A percentile compares a stretch with the other conserved stretches of the same genome.
phyloP scores from a whole-genome alignment of 1,140 invertebrate genomes.

The Solen grandis region DNA sequence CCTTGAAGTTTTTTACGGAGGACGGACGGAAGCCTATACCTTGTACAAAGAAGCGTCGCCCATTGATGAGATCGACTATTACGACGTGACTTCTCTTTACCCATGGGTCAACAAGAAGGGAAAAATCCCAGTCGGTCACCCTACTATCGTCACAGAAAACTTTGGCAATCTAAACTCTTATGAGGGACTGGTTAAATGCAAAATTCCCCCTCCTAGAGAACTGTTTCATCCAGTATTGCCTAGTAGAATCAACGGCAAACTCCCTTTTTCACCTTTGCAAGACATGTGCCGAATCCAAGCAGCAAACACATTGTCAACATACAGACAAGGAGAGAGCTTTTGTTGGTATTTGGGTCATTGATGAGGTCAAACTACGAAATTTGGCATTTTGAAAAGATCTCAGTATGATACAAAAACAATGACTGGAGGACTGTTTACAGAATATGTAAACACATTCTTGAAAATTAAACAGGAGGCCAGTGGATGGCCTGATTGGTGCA shows the following conservation, averaged over 20 bases:
- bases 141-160: conserved; percentile 24
- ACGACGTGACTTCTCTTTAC: conserved; percentile 50
- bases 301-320: conserved; percentile 26
- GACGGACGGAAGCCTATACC: conserved; percentile 32
- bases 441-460: too few species aligned
- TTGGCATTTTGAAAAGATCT: conserved; percentile 37
- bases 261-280: conserved; percentile 10
- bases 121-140: conserved; percentile 33
- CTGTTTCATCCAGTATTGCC: conserved; percentile 44
- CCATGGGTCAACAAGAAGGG: conserved; percentile 47
- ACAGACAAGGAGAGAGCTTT: conserved; percentile 19
- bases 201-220: conserved; percentile 17
- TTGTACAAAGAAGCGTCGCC: not conserved
- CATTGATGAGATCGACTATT: conserved; percentile 27
- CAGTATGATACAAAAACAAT: conserved; percentile 14
- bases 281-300: conserved; percentile 17
- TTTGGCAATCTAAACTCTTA: conserved; percentile 10
- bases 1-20: conserved; percentile 8
- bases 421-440: conserved; percentile 53
- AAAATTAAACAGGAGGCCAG: too few species aligned
- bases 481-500: too few species aligned
- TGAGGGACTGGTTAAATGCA: conserved; percentile 49
- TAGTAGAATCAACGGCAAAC: conserved; percentile 14
- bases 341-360: conserved; percentile 15
- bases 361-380: conserved; percentile 44